phyloP scores from a whole-genome alignment of 2,113 vertebrate genomes.

The Toxotes chatareus region DNA sequence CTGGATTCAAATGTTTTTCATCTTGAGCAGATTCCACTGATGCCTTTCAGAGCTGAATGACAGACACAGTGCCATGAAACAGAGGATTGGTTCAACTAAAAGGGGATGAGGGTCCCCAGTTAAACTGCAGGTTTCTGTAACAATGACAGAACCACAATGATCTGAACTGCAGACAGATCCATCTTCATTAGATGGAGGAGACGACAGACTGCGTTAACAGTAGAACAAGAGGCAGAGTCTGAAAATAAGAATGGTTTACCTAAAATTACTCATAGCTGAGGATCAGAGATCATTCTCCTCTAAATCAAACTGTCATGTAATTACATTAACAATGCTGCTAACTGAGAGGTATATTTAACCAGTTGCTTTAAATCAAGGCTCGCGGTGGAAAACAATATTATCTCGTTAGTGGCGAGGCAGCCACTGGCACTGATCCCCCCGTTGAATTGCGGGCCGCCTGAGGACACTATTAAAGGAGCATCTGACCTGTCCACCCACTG shows the following conservation, averaged over 20 bases:
- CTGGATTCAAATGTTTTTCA: slow-evolving; percentile 77
- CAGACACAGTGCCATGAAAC: slow-evolving; percentile 60
- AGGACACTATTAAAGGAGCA: slow-evolving; percentile 74
- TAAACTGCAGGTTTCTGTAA: slow-evolving; percentile 53
- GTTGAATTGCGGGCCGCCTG: slow-evolving; percentile 55
- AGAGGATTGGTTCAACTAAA: slow-evolving; percentile 36
- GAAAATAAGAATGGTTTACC: slow-evolving; percentile 40
- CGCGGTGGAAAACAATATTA: slow-evolving; percentile 67
- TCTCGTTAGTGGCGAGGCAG: slow-evolving; percentile 60
- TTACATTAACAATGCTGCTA: slow-evolving; percentile 65
- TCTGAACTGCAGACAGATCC: slow-evolving; percentile 47
- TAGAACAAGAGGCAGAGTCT: slow-evolving; percentile 36
- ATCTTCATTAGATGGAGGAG: slow-evolving; percentile 60
- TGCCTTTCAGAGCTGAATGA: slow-evolving; percentile 71
- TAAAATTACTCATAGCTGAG: slow-evolving; percentile 48
- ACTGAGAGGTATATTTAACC: slow-evolving; percentile 68
- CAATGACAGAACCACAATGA: slow-evolving; percentile 45
- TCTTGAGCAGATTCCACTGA: slow-evolving; percentile 70
- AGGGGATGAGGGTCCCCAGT: slow-evolving; percentile 27
- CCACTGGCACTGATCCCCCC: slow-evolving; percentile 46
- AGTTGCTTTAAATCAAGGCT: slow-evolving; percentile 62
- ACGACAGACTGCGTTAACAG: slow-evolving; percentile 28
- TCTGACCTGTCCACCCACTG: slow-evolving; percentile 72
- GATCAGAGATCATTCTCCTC: slow-evolving; percentile 44
- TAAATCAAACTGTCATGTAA: slow-evolving; percentile 65